Percentiles rank a stretch among this genome's conserved stretches.
These are phyloP conservation scores for Hyles lineata DNA, from an alignment of 2,888 invertebrate genomes.

Conservation along the genomic window DNA sequence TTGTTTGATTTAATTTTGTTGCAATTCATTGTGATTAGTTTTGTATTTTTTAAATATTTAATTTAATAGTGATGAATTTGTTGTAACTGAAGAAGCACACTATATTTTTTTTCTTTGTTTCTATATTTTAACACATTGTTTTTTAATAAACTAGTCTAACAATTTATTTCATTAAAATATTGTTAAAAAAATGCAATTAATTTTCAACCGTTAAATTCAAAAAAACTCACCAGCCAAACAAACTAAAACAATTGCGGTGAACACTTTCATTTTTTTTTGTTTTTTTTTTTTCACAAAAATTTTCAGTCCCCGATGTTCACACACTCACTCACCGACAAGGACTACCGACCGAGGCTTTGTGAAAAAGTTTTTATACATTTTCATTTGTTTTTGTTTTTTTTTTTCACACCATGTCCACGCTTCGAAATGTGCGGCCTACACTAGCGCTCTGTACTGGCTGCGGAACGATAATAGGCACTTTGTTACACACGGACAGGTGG, in stretches of 20 bases:
- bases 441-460: constrained; percentile 46
- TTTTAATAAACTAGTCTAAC: too few relatives aligned
- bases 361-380: constrained; percentile 67
- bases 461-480: constrained; percentile 54
- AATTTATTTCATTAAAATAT: too few relatives aligned
- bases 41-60: too few relatives aligned
- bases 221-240: constrained; percentile 60
- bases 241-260: constrained; percentile 54
- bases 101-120: too few relatives aligned
- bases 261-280: constrained; percentile 53
- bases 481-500: constrained; percentile 45
- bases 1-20: not conserved
- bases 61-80: too few relatives aligned
- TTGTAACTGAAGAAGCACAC: too few relatives aligned
- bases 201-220: not conserved
- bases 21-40: not conserved
- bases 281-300: constrained; percentile 38
- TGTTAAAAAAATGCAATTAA: too few relatives aligned
- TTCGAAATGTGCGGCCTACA: constrained; percentile 45
- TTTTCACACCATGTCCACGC: constrained; percentile 48
- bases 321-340: constrained; percentile 48
- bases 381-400: constrained; percentile 43
- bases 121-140: too few relatives aligned
- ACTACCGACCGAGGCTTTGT: constrained; percentile 52
- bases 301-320: constrained; percentile 46